Percentiles rank a stretch among this genome's conserved stretches.
Conservation (phyloP, 1,140 invertebrate species). For the Artemia franciscana region DNA sequence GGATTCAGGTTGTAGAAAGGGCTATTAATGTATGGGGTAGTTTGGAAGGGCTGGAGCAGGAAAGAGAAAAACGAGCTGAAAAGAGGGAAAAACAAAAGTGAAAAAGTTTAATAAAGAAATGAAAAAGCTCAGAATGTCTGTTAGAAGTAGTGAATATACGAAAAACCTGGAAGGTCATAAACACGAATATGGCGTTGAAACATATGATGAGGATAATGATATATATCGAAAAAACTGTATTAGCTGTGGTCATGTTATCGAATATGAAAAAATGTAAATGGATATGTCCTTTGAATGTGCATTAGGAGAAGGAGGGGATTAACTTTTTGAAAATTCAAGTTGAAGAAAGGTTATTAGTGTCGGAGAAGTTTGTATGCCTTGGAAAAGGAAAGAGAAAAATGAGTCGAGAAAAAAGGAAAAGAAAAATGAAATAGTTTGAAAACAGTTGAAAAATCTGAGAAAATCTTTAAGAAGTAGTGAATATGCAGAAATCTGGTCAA, state of each 20-base stretch:
- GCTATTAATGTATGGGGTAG: constrained; percentile 66
- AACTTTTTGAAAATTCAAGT: too few relatives aligned
- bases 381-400: too few relatives aligned
- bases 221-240: constrained; percentile 47
- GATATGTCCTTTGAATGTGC: too few relatives aligned
- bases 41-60: constrained; percentile 45
- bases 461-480: too few relatives aligned
- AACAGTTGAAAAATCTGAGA: too few relatives aligned
- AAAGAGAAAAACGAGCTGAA: constrained; percentile 39
- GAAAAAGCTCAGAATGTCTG: constrained; percentile 56
- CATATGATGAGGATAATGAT: constrained; percentile 46
- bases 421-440: too few relatives aligned
- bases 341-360: too few relatives aligned
- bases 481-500: too few relatives aligned
- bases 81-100: constrained; percentile 43
- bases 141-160: constrained; percentile 65
- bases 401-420: too few relatives aligned
- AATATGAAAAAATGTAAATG: constrained; percentile 72
- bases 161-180: constrained; percentile 33
- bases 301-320: too few relatives aligned
- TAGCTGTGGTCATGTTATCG: constrained; percentile 49
- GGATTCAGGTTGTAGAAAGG: constrained; percentile 42
- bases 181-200: constrained; percentile 55
- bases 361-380: too few relatives aligned
- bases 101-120: constrained; percentile 70